Evolutionary conservation across 2,888 invertebrate genomes (phyloP), one percentile per base, ranked within the genome.

Genomic region (Meteorus cinctellus): DNA sequence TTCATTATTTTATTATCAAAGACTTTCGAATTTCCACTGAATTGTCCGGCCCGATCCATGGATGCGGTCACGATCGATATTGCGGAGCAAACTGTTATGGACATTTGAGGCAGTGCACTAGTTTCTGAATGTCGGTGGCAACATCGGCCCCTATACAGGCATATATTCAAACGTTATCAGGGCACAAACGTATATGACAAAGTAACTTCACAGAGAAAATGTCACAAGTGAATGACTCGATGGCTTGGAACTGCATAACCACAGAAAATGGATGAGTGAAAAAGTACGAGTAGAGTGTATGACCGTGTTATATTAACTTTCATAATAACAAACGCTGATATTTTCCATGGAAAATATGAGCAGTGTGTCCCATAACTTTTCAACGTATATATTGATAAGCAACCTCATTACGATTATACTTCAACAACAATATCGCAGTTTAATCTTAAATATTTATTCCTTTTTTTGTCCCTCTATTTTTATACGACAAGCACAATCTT

Each of bases 11-110:
- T 63, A n/a, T 63, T 12, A 34, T 12, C 10, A 5, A 14, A 29
- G n/a, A 29, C 19, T 19, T 69, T 55, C n/a, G n/a, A 19, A 19
- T 55, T 63, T 75, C 69, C 24, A 24, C 31, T n/a, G 48, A 27
- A 55, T 59, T 66, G 55, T 41, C 31, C 24, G 19, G 60, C 48
- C 69, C 62, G 45, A 72, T 72, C 60, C 71, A 59, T 73, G 36
- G 34, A 55, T 66, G 73, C 36, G 41, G 75, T 75, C 24, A 45
- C 66, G 72, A 75, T 75, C 75, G 71, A 75, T 75, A 72, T 55
- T 66, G 59, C 60, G 45, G 51, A 67, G 66, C 71, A 45, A 65
- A 66, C 75, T 59, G 59, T 75, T 75, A 75, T 75, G 75, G 60
- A 60, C 75, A 75, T 75, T 75, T 59, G 66, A 66, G 71, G 45